Percentiles rank a stretch among this genome's conserved stretches.
These are phyloP conservation scores for Cephus pulcher DNA, from an alignment of 2,888 invertebrate species.

Conservation along the genomic window DNA sequence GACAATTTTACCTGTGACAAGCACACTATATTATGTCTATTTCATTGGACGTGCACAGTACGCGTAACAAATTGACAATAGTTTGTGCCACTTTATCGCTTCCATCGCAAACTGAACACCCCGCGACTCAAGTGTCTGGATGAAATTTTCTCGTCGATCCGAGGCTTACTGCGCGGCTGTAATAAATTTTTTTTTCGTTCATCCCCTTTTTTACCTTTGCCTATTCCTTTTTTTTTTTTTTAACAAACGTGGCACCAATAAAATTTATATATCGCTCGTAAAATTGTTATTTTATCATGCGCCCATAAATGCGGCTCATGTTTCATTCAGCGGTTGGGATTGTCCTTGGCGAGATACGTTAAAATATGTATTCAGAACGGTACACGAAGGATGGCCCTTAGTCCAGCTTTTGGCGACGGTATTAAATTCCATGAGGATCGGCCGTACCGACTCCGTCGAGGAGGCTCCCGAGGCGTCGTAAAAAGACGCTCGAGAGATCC, in stretches of 20 bases:
- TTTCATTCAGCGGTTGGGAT: background rate
- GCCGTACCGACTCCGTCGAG: background rate
- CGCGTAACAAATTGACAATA: background rate
- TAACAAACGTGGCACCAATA: conserved; percentile 9
- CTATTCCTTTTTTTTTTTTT: conserved; percentile 7
- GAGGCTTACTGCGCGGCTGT: background rate
- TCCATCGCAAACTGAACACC: background rate
- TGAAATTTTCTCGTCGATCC: background rate
- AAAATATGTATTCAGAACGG: background rate
- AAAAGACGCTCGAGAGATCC: background rate
- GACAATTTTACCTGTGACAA: background rate
- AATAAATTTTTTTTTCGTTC: background rate
- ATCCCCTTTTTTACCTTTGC: conserved; percentile 2
- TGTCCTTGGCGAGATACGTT: background rate
- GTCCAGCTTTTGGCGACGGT: background rate
- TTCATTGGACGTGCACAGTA: background rate
- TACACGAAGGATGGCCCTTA: background rate
- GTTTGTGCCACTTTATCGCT: background rate
- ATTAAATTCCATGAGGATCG: background rate
- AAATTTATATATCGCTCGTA: background rate
- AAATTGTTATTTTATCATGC: background rate
- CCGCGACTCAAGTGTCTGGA: background rate
- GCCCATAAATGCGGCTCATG: background rate
- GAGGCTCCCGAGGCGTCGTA: background rate
- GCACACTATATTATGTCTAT: background rate